Evolutionary conservation across 2,888 invertebrate genomes (phyloP).

Genomic region (Eupsilia transversa): DNA sequence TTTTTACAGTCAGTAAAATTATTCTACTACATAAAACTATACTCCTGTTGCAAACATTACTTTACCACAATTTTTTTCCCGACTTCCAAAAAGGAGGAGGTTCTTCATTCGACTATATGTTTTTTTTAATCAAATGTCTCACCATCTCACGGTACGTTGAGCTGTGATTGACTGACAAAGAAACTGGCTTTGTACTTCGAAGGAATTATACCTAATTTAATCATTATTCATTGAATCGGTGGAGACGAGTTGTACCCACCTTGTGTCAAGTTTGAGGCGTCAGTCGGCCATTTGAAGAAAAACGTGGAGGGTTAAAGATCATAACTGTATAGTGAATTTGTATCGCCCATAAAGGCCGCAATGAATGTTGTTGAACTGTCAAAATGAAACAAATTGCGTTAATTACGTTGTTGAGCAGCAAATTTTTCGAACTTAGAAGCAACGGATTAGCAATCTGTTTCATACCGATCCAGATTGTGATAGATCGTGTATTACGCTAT

Average conservation of each 20-base stretch:
- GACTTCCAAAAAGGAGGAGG: no score
- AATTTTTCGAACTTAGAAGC: no score
- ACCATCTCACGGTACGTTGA: slow-evolving; percentile 17
- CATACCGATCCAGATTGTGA: no score
- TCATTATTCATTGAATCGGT: slow-evolving; percentile 6
- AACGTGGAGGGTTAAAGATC: slow-evolving; percentile 29
- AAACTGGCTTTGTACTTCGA: slow-evolving; percentile 4
- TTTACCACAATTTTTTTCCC: background rate
- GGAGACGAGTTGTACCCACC: background rate
- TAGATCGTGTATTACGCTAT: no score
- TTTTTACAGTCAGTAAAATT: no score
- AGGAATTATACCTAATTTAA: slow-evolving; percentile 36
- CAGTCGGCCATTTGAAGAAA: slow-evolving; percentile 10
- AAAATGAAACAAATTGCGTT: no score
- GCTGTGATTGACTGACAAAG: slow-evolving; percentile 42
- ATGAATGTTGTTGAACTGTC: no score
- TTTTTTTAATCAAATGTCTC: background rate
- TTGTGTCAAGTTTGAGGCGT: background rate
- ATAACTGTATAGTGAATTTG: slow-evolving; percentile 12
- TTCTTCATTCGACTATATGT: no score
- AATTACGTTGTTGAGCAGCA: no score
- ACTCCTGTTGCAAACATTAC: background rate
- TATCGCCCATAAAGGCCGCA: background rate
- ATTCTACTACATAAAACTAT: no score
- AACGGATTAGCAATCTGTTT: no score